Base-by-base conservation (phyloP, 2,113 vertebrate genomes). In the Platichthys stellatus region DNA sequence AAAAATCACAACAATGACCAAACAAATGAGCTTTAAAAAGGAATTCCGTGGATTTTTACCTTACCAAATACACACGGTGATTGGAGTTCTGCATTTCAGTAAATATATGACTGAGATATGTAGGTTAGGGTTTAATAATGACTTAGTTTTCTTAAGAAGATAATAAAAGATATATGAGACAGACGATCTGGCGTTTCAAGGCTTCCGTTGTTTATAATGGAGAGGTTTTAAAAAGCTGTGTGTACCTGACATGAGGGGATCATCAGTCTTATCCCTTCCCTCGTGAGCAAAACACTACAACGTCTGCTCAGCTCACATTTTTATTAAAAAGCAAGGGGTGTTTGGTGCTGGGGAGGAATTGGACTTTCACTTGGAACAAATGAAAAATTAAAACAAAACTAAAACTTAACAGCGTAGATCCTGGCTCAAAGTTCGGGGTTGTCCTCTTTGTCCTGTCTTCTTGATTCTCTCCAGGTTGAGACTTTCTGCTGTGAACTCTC, bases 261-360 rank as follows among this genome's bases (percentile, higher is more conserved):
- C 20, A 72, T 76, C 73, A 83, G 77, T 74, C 81, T 74, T 80
- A 63, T 80, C 67, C 56, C 54, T 73, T 69, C 69, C 51, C 6
- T 78, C 63, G 65, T 72, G 61, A 73, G 78, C 58, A 72, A 82
- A 86, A 69, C 69, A 66, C 47, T 64, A 38, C 45, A 73, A 72
- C 28, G 7, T 72, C 69, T 83, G 74, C 83, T 81, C 79, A 80
- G 73, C 78, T 88, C 79, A 72, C 72, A 85, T 79, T 77, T 80
- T 71, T 67, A 65, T 79, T 80, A 73, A 82, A 85, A 89, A 86
- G 65, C 73, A 24, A 23, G 40, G 68, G 24, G 60, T 67, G 76
- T 69, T 69, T 12, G 45, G 35, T 40, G 57, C 31, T 38, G 23
- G 66, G 62, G 59, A 45, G 38, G 12, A 0, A 68, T 66, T 66